These are phyloP conservation scores for Catagonus wagneri DNA, from an alignment of 2,113 vertebrate genomes.

Conservation along the genomic window DNA sequence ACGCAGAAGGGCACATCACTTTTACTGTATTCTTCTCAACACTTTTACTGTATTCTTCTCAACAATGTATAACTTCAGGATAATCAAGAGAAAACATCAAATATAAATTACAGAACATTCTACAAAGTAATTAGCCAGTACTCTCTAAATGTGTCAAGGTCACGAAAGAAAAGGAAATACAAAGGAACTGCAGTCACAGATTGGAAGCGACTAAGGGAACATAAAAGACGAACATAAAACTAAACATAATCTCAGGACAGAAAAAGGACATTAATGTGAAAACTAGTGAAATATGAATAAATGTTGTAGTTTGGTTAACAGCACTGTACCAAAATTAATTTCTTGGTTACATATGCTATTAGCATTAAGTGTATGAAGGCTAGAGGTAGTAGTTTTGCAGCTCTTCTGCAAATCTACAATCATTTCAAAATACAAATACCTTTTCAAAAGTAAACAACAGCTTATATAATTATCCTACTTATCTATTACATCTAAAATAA, in stretches of 20 bases:
- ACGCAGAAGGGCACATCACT: background rate
- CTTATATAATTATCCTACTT: background rate
- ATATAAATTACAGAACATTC: background rate
- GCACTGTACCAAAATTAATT: background rate
- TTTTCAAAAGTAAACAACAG: background rate
- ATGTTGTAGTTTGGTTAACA: background rate
- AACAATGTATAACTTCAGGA: background rate
- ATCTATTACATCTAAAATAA: background rate
- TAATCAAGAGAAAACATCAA: slow-evolving; percentile 21
- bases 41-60: background rate
- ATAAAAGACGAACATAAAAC: slow-evolving; percentile 32
- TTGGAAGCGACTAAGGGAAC: background rate
- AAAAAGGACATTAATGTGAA: background rate
- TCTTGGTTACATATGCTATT: background rate
- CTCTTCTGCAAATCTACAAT: background rate
- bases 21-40: background rate
- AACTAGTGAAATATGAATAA: background rate
- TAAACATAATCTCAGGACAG: background rate
- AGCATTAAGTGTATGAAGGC: background rate
- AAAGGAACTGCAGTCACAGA: background rate
- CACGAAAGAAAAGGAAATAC: background rate
- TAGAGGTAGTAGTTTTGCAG: background rate
- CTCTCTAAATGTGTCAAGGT: slow-evolving; percentile 22
- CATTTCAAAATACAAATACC: slow-evolving; percentile 34
- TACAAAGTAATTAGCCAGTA: slow-evolving; percentile 1